Evolutionary conservation across 2,888 invertebrate species (phyloP).

Genomic region (Nezara viridula): DNA sequence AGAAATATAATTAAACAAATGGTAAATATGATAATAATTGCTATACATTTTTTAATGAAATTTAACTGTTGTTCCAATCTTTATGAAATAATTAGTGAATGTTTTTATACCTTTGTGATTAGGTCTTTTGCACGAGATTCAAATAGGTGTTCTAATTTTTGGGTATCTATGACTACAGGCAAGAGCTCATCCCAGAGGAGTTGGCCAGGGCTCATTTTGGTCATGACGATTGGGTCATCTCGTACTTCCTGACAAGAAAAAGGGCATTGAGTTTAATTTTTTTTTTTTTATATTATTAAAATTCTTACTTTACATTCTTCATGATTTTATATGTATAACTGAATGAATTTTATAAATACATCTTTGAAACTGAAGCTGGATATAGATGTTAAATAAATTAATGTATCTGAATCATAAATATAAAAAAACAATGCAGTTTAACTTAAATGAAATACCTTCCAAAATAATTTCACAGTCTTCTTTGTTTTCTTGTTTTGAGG

Average conservation of each 20-base stretch:
- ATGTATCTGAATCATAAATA: no score
- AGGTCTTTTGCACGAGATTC: conserved; percentile 97
- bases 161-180: conserved; percentile 88
- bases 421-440: background rate
- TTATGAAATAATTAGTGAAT: background rate
- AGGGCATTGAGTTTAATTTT: background rate
- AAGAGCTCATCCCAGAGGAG: conserved; percentile 94
- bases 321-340: no score
- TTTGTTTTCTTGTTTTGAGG: conserved; percentile 81
- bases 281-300: background rate
- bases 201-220: conserved; percentile 70
- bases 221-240: conserved; percentile 79
- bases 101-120: conserved; percentile 85
- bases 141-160: conserved; percentile 95
- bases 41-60: background rate
- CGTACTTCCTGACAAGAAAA: conserved; percentile 77
- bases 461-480: conserved; percentile 97
- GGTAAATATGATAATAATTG: background rate
- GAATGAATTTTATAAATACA: no score
- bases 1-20: background rate
- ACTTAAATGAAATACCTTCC: conserved; percentile 76
- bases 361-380: no score
- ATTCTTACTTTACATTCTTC: background rate
- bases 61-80: background rate
- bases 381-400: no score